Evolutionary conservation across 2,113 vertebrate species (phyloP).

Genomic region (Oceanites oceanicus): DNA sequence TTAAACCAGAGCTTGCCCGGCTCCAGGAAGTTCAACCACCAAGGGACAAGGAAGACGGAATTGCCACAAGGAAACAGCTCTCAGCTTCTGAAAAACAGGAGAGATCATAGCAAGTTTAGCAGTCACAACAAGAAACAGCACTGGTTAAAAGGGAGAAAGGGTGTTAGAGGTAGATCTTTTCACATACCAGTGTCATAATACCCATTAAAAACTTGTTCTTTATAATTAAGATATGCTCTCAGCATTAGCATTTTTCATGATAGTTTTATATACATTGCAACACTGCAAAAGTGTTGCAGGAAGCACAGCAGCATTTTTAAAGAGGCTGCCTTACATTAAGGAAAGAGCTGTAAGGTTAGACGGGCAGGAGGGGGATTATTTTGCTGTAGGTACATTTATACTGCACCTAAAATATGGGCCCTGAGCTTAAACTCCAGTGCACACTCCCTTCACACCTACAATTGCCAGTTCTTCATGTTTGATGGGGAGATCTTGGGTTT

Average conservation of each 20-base stretch:
- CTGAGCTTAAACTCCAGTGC: not conserved
- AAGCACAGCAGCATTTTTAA: not conserved
- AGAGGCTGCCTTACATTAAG: not conserved
- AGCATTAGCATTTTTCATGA: not conserved
- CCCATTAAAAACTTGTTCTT: not conserved
- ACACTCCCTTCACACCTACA: not conserved
- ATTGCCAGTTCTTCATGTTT: not conserved
- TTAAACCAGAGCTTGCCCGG: not conserved
- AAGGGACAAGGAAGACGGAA: not conserved
- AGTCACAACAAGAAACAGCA: not conserved
- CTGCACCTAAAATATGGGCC: not conserved
- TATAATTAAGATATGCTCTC: accelerated
- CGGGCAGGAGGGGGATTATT: not conserved
- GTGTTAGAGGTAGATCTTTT: not conserved
- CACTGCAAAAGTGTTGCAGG: not conserved
- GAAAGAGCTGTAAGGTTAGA: not conserved
- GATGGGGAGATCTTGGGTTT: not conserved
- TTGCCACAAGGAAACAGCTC: not conserved
- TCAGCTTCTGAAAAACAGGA: not conserved
- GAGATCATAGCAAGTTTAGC: accelerated
- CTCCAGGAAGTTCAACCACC: not conserved
- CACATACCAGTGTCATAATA: not conserved
- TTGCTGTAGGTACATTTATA: not conserved
- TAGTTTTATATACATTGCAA: not conserved
- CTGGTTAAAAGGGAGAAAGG: not conserved